A percentile compares a stretch with the other conserved stretches of the same genome.
These are phyloP conservation scores for Leptopilina myrica DNA, from an alignment of 2,888 invertebrate species.

Conservation along the genomic window DNA sequence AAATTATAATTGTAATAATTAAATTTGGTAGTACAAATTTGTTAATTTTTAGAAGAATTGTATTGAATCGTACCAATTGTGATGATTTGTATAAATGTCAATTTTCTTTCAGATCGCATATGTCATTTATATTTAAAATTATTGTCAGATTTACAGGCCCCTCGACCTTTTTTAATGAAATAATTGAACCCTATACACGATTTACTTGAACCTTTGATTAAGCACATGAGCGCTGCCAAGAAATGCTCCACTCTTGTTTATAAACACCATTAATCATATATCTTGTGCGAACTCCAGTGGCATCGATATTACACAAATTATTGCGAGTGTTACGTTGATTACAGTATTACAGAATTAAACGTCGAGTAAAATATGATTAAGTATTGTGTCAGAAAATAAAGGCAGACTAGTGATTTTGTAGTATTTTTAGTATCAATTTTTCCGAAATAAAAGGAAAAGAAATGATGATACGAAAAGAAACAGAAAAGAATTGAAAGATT, in stretches of 20 bases:
- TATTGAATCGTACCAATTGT: not conserved
- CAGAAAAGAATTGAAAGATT: no score
- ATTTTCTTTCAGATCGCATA: not conserved
- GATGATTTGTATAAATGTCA: conserved; percentile 12
- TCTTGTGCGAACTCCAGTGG: conserved; percentile 28
- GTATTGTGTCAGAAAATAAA: not conserved
- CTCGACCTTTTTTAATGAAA: conserved; percentile 8
- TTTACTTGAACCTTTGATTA: conserved; percentile 28
- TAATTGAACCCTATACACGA: conserved; percentile 2
- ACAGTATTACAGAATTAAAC: conserved; percentile 1
- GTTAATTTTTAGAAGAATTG: no score
- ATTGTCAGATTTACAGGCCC: conserved; percentile 16
- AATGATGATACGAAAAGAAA: no score
- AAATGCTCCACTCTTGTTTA: conserved; percentile 46
- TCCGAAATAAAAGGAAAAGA: no score
- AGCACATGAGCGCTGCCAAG: not conserved
- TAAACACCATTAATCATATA: conserved; percentile 51
- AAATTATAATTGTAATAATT: no score
- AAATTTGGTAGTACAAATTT: no score
- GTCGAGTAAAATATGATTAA: conserved; percentile 21
- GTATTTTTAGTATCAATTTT: no score
- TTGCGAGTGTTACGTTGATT: conserved; percentile 37
- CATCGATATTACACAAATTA: conserved; percentile 50
- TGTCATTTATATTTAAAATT: conserved; percentile 27
- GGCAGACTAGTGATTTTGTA: no score